Base-by-base conservation (phyloP, 1,140 invertebrate genomes). In the Drosophila sproati region DNA sequence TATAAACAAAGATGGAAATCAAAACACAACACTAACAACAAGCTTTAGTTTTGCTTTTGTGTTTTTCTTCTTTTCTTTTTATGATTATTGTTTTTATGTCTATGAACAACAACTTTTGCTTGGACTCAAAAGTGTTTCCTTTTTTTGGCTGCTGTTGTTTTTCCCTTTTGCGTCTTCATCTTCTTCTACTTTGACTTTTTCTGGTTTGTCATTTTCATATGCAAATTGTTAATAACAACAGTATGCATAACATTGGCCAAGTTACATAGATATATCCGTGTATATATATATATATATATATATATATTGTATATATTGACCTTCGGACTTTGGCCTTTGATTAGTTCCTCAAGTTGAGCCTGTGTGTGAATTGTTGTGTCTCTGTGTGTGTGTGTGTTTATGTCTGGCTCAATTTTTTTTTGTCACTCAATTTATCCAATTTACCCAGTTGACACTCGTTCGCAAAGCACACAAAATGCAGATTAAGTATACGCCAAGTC, bases 171-270 rank as follows among this genome's bases (percentile, higher is more conserved):
- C 20, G 20, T 2, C 8, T 50, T 48, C 6, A 31, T 62, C 3
- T 50, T 2, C 2, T 57, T n/a, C 10, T 35, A n/a, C 3, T 59
- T 57, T 12, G 8, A 20, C 20, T 31, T 62, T 54, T 54, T 35
- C 28, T 51, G 12, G n/a, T 68, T 60, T 60, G 6, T 32, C 12
- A 20, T 75, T 71, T 71, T 71, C 48, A 64, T 72, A 76, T 76
- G 73, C 67, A 76, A 76, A 76, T 69, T 68, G 39, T 62, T 61
- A 61, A 74, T 56, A 61, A 69, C 55, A 74, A 74, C 56, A 54
- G 55, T 60, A 68, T 68, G 63, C 63, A 68, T 68, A 73, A 37
- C 48, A 55, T 32, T 51, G 43, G 12, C 54, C 47, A 66, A 61
- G 8, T 28, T 10, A 10, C 7, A 32, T 55, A 8, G 28, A 37